Evolutionary conservation across 2,797 vertebrate genomes (phyloP), one percentile per base, ranked within the genome.

Genomic region (Halcyon badia): DNA sequence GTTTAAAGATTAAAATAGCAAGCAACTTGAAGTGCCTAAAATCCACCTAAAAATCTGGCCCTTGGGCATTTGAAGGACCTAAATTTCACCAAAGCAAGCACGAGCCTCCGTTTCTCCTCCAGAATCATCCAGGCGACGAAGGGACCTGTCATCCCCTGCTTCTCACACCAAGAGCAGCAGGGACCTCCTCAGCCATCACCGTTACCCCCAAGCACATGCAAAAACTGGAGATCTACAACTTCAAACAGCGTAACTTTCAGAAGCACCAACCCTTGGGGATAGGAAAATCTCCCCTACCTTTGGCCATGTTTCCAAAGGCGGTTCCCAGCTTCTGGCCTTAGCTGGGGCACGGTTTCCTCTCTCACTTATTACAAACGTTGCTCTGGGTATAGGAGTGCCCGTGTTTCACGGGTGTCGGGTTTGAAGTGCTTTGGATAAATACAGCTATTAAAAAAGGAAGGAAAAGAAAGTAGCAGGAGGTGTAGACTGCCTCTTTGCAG

Each of bases 401-500:
- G 80, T 4, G 37, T 80, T 88, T 71, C 78, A 66, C 1, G 3
- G 39, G 41, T 49, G 44, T 48, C 3, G 4, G n/a, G 58, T 90
- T 80, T 68, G 44, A 89, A 82, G 41, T 6, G 24, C 51, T 78
- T 82, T 71, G 78, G 92, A 75, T 92, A 90, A 91, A 91, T 14
- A 72, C 15, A 65, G 33, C 65, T 64, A 49, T 73, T 84, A 56
- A 80, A 89, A 93, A 87, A 48, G 37, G 58, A 80, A 90, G 33
- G 69, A 66, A 85, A 94, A 66, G 68, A 44, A 90, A 83, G 62
- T 13, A 93, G 60, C 62, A 94, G 73, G 28, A 93, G 69, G 76
- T 20, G 19, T 21, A 72, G 12, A 8, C 71, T 73, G 75, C 37
- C 5, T 3, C 65, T 87, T 76, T 17, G 18, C 70, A 77, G 17